phyloP scores from a whole-genome alignment of 92 coral and sea anemone genomes.

The Palythoa heliodiscus region DNA sequence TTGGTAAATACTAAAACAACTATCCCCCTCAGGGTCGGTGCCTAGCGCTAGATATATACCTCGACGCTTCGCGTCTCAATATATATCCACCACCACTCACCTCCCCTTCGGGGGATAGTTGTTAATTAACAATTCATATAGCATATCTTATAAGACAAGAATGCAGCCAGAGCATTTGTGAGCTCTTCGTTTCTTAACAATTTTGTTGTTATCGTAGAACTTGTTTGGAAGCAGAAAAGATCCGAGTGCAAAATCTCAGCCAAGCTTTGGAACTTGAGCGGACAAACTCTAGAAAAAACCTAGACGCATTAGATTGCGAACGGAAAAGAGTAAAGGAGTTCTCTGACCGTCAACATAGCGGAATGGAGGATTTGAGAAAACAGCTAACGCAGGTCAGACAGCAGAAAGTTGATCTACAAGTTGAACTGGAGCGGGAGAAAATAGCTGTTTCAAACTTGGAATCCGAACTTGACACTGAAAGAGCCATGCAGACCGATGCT shows the following conservation, averaged over 20 bases:
- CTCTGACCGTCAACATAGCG: conserved; percentile 67
- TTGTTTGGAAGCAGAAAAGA: conserved; percentile 87
- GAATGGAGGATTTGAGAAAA: conserved; percentile 67
- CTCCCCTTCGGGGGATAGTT: too few species aligned
- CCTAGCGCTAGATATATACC: too few species aligned
- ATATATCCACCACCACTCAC: too few species aligned
- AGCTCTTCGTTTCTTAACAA: background rate
- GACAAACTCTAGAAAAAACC: conserved; percentile 80
- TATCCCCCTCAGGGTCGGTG: too few species aligned
- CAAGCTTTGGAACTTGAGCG: conserved; percentile 93
- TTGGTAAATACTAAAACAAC: too few species aligned
- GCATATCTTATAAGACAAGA: too few species aligned
- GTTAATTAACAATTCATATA: too few species aligned
- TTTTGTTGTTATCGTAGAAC: conserved; percentile 55
- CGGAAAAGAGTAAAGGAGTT: conserved; percentile 77
- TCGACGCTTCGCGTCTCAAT: too few species aligned
- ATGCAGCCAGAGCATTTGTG: too few species aligned
- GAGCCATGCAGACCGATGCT: conserved; percentile 75
- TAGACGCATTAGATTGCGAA: conserved; percentile 82
- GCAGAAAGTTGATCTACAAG: conserved; percentile 73
- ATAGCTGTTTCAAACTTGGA: conserved; percentile 69
- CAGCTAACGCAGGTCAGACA: conserved; percentile 58
- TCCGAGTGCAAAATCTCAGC: conserved; percentile 81
- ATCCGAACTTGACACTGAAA: conserved; percentile 75
- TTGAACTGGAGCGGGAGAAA: conserved; percentile 73